Conservation (phyloP, 2,888 invertebrate genomes). For the Chromoteleia sp. region DNA sequence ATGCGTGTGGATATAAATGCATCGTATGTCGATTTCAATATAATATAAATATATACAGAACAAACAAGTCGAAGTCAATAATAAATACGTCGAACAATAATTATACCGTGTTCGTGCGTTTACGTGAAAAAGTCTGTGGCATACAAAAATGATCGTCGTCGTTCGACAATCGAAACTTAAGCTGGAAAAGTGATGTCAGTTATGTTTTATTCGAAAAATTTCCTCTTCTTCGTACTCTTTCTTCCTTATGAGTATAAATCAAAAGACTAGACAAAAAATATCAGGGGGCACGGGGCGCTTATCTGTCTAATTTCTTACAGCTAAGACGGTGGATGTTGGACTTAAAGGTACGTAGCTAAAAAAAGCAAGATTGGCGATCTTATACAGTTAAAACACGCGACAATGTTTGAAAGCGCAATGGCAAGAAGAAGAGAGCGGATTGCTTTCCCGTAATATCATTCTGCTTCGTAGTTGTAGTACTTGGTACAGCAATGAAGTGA, state of each 20-base stretch:
- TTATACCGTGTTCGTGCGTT: slow-evolving; percentile 32
- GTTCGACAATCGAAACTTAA: slow-evolving; percentile 11
- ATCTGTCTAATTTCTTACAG: slow-evolving; percentile 55
- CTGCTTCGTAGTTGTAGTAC: slow-evolving; percentile 60
- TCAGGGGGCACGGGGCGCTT: slow-evolving; percentile 48
- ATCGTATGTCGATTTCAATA: slow-evolving; percentile 13
- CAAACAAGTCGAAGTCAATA: slow-evolving; percentile 49
- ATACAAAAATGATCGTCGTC: slow-evolving; percentile 49
- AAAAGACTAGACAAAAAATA: slow-evolving; percentile 71
- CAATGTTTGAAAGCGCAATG: slow-evolving; percentile 72
- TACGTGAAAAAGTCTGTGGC: slow-evolving; percentile 28
- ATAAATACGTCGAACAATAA: slow-evolving; percentile 51
- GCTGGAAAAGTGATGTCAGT: slow-evolving; percentile 5
- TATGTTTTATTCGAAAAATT: neutral
- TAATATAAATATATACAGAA: slow-evolving; percentile 48
- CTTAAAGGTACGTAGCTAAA: slow-evolving; percentile 65
- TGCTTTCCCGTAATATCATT: slow-evolving; percentile 68
- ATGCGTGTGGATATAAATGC: slow-evolving; percentile 47
- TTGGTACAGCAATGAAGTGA: slow-evolving; percentile 54
- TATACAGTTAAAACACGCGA: slow-evolving; percentile 68
- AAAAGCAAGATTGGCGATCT: slow-evolving; percentile 68
- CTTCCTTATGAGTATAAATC: slow-evolving; percentile 51
- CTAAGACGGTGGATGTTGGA: slow-evolving; percentile 62
- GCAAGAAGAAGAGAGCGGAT: slow-evolving; percentile 72
- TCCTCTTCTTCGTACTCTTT: slow-evolving; percentile 12